Base-by-base conservation (phyloP, 2,888 invertebrate genomes). In the Hipparchia sbordonii region DNA sequence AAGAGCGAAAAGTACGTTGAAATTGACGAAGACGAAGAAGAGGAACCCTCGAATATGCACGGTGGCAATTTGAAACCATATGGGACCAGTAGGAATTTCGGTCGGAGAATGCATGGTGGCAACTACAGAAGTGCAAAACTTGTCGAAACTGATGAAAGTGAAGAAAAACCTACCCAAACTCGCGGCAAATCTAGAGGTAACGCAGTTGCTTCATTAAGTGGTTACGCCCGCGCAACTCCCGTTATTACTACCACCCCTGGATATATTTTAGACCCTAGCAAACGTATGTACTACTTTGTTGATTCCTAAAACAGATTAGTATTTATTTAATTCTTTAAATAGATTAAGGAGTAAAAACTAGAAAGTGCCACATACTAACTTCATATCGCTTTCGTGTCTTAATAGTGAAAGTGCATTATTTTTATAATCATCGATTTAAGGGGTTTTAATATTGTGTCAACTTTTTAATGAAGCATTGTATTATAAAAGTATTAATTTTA, bases 251-350 rank as follows among this genome's bases (percentile, higher is more conserved):
- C 89, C 1, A 89, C 90, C 0, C 89, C 91, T 12, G 82, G 82
- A 0, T 94, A 87, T 72, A 94, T 94, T 77, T 81, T 92, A 81
- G 93, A 94, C 79, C 94, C 94, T 48, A 93, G 94, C 76, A 93
- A 94, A 84, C 85, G 94, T 77, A 91, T 91, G 90, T 94, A 94
- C 81, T 94, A 92, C 79, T 94, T 92, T 75, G 91, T 93, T 23
- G 93, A 93, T 77, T 79, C 82, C 33, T 82, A 82, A 84, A 45
- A 67, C 46, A 60, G 65, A 56, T 71, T 68, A 57, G 48, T 70
- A 62, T 63, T 73, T 68, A 61, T 68, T 65, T 76, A 65, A 71
- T 52, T 39, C 56, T 65, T 66, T 71, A 76, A 73, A 78, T 84
- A 81, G 79, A 67, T 56, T 56, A 71, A 73, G 66, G 56, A 70